Base-by-base conservation (phyloP, 2,113 vertebrate genomes). In the Oreochromis tanganicae region DNA sequence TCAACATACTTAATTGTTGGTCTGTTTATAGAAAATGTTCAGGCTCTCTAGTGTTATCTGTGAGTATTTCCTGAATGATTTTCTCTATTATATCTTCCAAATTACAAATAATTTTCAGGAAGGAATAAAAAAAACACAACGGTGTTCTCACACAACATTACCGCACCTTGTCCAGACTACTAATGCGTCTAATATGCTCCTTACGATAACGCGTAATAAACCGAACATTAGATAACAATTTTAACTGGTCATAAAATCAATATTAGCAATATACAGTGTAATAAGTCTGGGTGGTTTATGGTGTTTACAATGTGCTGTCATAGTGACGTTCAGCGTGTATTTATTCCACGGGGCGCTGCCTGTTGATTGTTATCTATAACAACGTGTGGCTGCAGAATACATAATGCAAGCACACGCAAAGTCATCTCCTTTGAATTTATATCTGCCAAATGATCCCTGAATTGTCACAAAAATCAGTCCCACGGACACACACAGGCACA, bases 321-420 rank as follows among this genome's bases (percentile, higher is more conserved):
- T 21, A 48, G 29, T 82, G 36, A 61, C 88, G 54, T 82, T 80
- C 79, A 59, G 24, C 19, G 2, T 55, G 43, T 59, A 61, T 81
- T 91, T 79, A 89, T 90, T 84, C 90, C 50, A 86, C 4, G 12
- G 55, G 55, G 75, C 9, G 1, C 43, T 82, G 38, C 14, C 54
- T 85, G 75, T 66, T 87, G 87, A 93, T 89, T 87, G 73, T 19
- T 59, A 80, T 93, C 71, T 91, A 50, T 29, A 61, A 83, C 75
- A 86, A 24, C 71, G 36, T 9, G 55, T 17, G n/a, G 79, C 82
- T 13, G 66, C 19, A 82, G 91, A 91, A 87, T 91, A 71, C 52
- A 84, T 79, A 82, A 92, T 90, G 68, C 7, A 63, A 87, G 83
- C 68, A 68, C 56, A 56, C 3, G 48, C 56, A 75, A 66, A 85